Evolutionary conservation across 2,888 invertebrate species (phyloP).

Genomic region (Petrophora chlorosata): DNA sequence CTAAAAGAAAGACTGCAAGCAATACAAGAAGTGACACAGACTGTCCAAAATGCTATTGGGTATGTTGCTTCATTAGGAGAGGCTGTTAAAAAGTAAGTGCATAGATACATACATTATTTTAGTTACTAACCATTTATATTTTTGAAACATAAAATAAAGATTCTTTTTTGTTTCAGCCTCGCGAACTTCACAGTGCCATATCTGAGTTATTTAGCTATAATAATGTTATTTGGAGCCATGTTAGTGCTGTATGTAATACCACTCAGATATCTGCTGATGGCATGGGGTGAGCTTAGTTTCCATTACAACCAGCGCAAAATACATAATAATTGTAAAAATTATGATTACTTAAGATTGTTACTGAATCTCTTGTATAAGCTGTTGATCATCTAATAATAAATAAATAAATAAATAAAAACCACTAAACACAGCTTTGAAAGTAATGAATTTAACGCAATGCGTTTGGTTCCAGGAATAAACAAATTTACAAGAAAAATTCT

Average conservation of each 20-base stretch:
- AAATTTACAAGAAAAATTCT: constrained; percentile 97
- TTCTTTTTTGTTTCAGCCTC: constrained; percentile 85
- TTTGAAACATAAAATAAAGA: neutral
- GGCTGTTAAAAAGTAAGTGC: constrained; percentile 94
- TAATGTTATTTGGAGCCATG: constrained; percentile 88
- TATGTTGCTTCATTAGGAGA: constrained; percentile 97
- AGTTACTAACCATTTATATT: too few relatives aligned
- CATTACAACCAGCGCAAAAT: neutral
- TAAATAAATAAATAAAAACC: too few relatives aligned
- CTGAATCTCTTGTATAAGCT: too few relatives aligned
- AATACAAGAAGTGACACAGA: constrained; percentile 98
- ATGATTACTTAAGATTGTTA: too few relatives aligned
- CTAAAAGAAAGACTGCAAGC: constrained; percentile 96
- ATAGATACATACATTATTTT: neutral
- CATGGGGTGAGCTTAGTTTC: constrained; percentile 88
- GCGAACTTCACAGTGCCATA: constrained; percentile 99
- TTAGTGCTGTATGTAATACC: constrained; percentile 95
- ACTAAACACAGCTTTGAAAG: neutral
- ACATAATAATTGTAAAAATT: too few relatives aligned
- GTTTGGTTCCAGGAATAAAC: constrained; percentile 85
- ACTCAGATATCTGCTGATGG: constrained; percentile 93
- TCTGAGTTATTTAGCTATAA: constrained; percentile 95
- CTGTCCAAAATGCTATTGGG: constrained; percentile 97
- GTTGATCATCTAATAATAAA: too few relatives aligned
- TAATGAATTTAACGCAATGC: neutral